These are phyloP conservation scores for Centruroides sculpturatus DNA, from an alignment of 1,140 invertebrate species.

Conservation along the genomic window DNA sequence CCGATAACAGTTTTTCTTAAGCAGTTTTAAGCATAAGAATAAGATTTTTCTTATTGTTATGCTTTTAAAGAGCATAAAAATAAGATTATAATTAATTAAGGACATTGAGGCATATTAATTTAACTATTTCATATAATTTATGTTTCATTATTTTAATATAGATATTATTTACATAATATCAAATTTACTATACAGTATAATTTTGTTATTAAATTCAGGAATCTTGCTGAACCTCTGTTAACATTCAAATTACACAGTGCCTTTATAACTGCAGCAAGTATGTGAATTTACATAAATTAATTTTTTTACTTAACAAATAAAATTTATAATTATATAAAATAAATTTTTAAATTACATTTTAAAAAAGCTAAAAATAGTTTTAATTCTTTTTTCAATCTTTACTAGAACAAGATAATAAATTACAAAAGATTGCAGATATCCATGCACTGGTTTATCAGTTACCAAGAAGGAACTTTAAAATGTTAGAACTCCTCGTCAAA, in stretches of 20 bases:
- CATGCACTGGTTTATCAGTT: slow-evolving; percentile 71
- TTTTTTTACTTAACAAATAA: too few relatives aligned
- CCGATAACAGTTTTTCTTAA: too few relatives aligned
- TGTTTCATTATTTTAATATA: too few relatives aligned
- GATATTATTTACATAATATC: not conserved
- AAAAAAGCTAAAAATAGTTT: too few relatives aligned
- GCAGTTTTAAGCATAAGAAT: too few relatives aligned
- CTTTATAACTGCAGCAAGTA: slow-evolving; percentile 81
- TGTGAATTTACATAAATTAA: not conserved
- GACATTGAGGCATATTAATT: too few relatives aligned
- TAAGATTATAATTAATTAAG: too few relatives aligned
- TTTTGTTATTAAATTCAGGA: slow-evolving; percentile 33
- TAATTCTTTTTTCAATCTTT: not conserved
- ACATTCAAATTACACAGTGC: slow-evolving; percentile 74
- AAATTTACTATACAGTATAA: not conserved
- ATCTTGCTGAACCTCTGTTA: slow-evolving; percentile 87
- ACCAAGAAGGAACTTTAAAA: slow-evolving; percentile 68
- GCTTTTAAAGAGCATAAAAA: too few relatives aligned
- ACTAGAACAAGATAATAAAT: slow-evolving; percentile 66
- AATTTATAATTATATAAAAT: too few relatives aligned
- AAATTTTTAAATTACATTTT: too few relatives aligned
- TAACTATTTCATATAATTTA: too few relatives aligned
- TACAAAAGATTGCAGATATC: slow-evolving; percentile 63
- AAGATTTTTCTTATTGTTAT: too few relatives aligned
- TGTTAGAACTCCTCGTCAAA: slow-evolving; percentile 70